Conservation (phyloP, 2,888 invertebrate species). For the Agrochola lychnidis region DNA sequence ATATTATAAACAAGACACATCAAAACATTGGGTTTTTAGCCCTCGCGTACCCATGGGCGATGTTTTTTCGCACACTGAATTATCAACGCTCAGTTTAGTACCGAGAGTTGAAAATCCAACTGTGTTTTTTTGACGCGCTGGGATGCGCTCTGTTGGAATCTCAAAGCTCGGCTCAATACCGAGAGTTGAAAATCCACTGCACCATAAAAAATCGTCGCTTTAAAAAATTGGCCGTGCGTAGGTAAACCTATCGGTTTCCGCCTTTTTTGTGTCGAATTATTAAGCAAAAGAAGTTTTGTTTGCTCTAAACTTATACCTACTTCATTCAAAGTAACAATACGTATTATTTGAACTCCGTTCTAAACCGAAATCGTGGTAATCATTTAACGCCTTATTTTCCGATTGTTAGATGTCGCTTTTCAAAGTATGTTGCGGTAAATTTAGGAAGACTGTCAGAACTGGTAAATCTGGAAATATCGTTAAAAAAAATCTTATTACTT, state of each 20-base stretch:
- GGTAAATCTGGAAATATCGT: constrained; percentile 29
- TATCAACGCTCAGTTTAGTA: neutral
- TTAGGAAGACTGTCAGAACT: constrained; percentile 12
- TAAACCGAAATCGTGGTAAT: neutral
- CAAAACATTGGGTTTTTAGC: constrained; percentile 7
- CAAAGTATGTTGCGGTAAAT: constrained; percentile 23
- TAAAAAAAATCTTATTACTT: too few species aligned
- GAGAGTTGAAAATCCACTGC: too few species aligned
- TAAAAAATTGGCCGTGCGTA: neutral
- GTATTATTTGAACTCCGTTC: neutral
- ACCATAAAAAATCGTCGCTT: neutral
- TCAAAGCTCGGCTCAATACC: neutral
- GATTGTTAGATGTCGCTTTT: neutral
- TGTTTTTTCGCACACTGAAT: neutral
- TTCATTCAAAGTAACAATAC: neutral
- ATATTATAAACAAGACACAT: constrained; percentile 31
- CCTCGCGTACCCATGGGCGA: too few species aligned
- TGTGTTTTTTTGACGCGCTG: neutral
- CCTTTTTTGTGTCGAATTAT: neutral
- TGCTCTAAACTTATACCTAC: neutral
- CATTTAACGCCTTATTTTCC: neutral
- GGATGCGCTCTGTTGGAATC: neutral
- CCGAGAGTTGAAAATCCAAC: neutral
- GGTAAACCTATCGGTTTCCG: neutral
- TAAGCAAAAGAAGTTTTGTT: neutral